Percentiles rank a stretch among this genome's conserved stretches.
Conservation (phyloP, 2,888 invertebrate species). For the Adelphocoris suturalis region DNA sequence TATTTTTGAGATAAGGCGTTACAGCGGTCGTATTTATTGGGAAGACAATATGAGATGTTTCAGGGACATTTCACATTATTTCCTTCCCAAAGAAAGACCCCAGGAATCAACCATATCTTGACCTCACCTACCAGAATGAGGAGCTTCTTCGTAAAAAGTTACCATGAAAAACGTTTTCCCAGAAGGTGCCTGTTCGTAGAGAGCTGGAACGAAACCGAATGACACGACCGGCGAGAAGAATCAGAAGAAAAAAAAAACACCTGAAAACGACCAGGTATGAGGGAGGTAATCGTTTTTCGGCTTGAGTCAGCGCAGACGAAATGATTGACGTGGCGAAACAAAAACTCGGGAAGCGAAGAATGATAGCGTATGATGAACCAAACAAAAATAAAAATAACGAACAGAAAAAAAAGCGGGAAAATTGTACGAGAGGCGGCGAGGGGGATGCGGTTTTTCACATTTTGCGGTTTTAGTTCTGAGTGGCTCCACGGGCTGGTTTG, state of each 20-base stretch:
- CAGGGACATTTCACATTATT: no score
- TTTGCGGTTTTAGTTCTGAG: background rate
- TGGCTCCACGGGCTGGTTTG: background rate
- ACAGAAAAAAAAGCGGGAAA: background rate
- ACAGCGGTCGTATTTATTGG: no score
- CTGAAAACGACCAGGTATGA: constrained; percentile 26
- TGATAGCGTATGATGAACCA: background rate
- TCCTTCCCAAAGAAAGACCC: no score
- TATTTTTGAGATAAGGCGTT: no score
- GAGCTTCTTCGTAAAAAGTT: no score
- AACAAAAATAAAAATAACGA: background rate
- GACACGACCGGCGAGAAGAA: background rate
- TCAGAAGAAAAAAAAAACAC: background rate
- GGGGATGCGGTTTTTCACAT: background rate
- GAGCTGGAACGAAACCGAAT: constrained; percentile 12
- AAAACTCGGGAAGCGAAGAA: background rate
- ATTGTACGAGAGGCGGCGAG: background rate
- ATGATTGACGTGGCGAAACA: constrained; percentile 10
- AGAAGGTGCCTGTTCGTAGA: background rate
- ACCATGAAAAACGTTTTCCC: no score
- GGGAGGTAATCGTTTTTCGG: background rate
- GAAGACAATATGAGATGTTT: no score
- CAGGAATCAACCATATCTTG: no score
- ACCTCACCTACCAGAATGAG: no score
- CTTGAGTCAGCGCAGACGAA: background rate